phyloP scores from a whole-genome alignment of 2,888 invertebrate genomes.

The Tyria jacobaeae region DNA sequence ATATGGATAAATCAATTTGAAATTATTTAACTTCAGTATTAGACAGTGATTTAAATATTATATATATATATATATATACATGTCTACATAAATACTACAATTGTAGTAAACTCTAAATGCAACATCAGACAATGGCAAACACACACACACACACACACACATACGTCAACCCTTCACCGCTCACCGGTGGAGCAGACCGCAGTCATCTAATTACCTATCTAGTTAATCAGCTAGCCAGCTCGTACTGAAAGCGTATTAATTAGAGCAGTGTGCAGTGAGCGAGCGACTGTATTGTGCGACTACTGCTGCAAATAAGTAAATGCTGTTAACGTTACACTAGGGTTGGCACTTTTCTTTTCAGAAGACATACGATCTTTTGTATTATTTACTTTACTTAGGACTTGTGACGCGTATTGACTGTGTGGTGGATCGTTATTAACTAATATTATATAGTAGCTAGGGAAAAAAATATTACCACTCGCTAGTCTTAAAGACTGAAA shows the following conservation, averaged over 20 bases:
- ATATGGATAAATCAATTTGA: not conserved
- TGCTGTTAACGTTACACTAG: conserved; percentile 73
- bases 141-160: conserved; percentile 16
- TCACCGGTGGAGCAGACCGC: conserved; percentile 28
- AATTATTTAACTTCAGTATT: not conserved
- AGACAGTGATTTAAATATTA: too few species aligned
- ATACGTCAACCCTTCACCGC: conserved; percentile 15
- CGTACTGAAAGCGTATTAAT: conserved; percentile 68
- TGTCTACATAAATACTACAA: too few species aligned
- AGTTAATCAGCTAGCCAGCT: conserved; percentile 55
- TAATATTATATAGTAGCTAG: too few species aligned
- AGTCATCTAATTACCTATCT: conserved; percentile 55
- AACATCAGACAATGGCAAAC: conserved; percentile 7
- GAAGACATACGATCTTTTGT: not conserved
- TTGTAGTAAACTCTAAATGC: not conserved
- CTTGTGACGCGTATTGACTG: too few species aligned
- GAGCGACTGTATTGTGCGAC: conserved; percentile 71
- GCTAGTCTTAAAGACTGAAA: too few species aligned
- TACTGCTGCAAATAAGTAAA: conserved; percentile 74
- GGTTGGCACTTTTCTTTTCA: conserved; percentile 52
- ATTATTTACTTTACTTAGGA: not conserved
- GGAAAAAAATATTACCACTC: too few species aligned
- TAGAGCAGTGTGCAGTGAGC: conserved; percentile 68
- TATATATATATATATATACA: too few species aligned
- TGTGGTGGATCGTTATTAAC: not conserved